These are phyloP conservation scores for Takifugu ocellatus DNA, from an alignment of 2,797 vertebrate genomes.

Conservation along the genomic window DNA sequence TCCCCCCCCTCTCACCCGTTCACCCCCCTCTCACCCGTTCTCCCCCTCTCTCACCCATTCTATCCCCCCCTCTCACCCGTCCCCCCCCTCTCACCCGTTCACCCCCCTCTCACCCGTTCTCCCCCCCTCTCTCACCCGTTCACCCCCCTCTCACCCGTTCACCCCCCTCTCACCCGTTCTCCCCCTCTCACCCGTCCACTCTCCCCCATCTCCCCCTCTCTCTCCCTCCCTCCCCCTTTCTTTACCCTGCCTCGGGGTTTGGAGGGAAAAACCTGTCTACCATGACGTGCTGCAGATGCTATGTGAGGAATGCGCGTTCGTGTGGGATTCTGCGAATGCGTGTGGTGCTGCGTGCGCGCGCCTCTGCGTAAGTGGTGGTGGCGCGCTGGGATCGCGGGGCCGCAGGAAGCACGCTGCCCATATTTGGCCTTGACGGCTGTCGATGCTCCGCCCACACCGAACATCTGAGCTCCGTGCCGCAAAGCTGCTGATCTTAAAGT, in stretches of 20 bases:
- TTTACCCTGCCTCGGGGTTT: slow-evolving; percentile 24
- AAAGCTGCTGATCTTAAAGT: not conserved
- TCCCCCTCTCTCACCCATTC: no score
- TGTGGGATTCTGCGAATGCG: slow-evolving; percentile 8
- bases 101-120: no score
- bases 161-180: no score
- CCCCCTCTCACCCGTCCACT: no score
- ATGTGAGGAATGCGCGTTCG: slow-evolving; percentile 61
- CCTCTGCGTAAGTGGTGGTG: slow-evolving; percentile 18
- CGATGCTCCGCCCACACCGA: slow-evolving; percentile 13
- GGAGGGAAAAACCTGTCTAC: slow-evolving; percentile 41
- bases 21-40: no score
- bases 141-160: no score
- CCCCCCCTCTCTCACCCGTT: no score
- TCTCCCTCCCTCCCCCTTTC: slow-evolving; percentile 11
- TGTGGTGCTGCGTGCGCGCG: not conserved
- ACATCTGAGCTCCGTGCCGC: not conserved
- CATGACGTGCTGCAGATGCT: slow-evolving; percentile 54
- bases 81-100: no score
- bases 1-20: no score
- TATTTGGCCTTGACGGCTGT: slow-evolving; percentile 51
- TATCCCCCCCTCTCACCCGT: no score
- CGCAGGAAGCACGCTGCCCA: slow-evolving; percentile 56
- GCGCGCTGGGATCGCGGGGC: slow-evolving; percentile 38
- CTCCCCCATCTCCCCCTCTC: not conserved